Evolutionary conservation across 1,140 invertebrate genomes (phyloP), one percentile per base, ranked within the genome.

Genomic region (Drosophila repleta): DNA sequence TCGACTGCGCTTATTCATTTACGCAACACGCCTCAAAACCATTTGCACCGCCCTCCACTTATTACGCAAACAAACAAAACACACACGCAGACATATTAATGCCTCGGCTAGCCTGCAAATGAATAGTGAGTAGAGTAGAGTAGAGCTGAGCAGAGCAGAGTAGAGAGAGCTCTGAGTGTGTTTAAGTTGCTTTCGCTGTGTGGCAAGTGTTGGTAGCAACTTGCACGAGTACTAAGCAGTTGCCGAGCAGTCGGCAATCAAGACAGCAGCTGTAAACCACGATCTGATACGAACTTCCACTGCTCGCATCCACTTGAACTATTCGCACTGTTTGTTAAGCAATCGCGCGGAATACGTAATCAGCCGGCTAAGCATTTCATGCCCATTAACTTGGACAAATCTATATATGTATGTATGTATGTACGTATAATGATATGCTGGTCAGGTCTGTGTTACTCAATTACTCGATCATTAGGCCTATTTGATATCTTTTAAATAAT

Each of bases 1-100:
- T 70, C 64, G 60, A 65, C 82, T 78, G 64, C 43, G 56, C 80
- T 87, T 84, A 87, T 88, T 87, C 83, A 87, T 87, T 87, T 87
- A 87, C 79, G 79, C 82, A 75, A 78, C 69, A 83, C 67, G 71
- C 75, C 66, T 53, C 66, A 52, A 58, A 66, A 60, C 64, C 74
- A 71, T 49, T 75, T 74, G 51, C 61, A 62, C 60, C 72, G 62
- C 51, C 57, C 67, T 61, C 73, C 80, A 76, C 80, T 73, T 74
- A 83, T 79, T 79, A 61, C 65, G 64, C 56, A 48, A 52, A 32
- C 60, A 63, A 62, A 63, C 65, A 64, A 45, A 62, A 26, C 41
- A 63, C 43, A 48, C 48, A 52, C 24, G 64, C 17, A 55, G 6
- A 64, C 60, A 64, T 3, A 26, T 45, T 37, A 41, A 39, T 63